Base-by-base conservation (phyloP, 2,888 invertebrate genomes). In the Epirrita christyi region DNA sequence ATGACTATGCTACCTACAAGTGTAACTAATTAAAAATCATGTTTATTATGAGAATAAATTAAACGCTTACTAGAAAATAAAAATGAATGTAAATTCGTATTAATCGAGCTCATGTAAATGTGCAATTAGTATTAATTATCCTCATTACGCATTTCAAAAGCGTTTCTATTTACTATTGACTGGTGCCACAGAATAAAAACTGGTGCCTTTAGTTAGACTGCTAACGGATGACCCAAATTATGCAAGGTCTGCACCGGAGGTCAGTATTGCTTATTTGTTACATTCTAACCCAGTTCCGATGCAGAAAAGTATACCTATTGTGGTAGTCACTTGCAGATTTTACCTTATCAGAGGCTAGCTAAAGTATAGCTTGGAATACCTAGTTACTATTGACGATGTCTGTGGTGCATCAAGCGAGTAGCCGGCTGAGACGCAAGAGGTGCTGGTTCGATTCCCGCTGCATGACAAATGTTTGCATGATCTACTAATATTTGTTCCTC, bases 201-300 rank as follows among this genome's bases (percentile, higher is more conserved):
- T 6, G 44, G 32, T 52, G 37, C 28, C 15, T 40, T 49, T 45
- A 29, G 32, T 49, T 45, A 29, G 32, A 58, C 53, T 50, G 61
- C 56, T 52, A 58, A 59, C 60, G 49, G 64, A 63, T 66, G 68
- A 69, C 73, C 75, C 66, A 66, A 61, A 73, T 76, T 63, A 64
- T 70, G 72, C 72, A 75, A 76, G 66, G 48, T 50, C 43, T 44
- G 52, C 44, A 60, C 29, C 15, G 63, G 73, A 75, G 76, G 76
- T 69, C 69, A 66, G 10, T 60, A 10, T 36, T 32, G 41, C 40
- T 28, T 15, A 36, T 42, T 32, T 40, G 40, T 49, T 38, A 49
- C 40, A 28, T 53, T 45, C 49, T 52, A 56, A 43, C 32, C n/a
- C 11, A 38, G 43, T 43, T 40, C 36, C 32, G 29, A 29, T 50